Evolutionary conservation across 2,888 invertebrate genomes (phyloP), one percentile per base, ranked within the genome.

Genomic region (Autographa gamma): DNA sequence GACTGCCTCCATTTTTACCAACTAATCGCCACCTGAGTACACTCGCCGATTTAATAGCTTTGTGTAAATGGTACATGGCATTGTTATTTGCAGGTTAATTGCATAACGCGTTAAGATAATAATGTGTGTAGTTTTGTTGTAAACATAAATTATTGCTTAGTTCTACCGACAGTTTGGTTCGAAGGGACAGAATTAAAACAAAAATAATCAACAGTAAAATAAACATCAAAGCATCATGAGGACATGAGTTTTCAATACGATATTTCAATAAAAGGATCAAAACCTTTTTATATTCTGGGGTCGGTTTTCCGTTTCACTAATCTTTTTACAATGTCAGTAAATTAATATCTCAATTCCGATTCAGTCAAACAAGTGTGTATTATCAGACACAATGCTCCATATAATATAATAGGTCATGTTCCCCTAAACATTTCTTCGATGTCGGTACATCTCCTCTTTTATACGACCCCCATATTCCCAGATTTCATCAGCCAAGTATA

Each of bases 401-500:
- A 66, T 60, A 59, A 13, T 48, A 54, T 41, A 34, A 56, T 48
- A 56, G 11, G 58, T 64, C 34, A 41, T 77, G 34, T 63, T 73
- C 64, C 38, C 52, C 41, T n/a, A 60, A 43, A 61, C 34, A 31
- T 56, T 61, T 43, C n/a, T 43, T n/a, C 59, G 62, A 66, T 48
- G 65, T 63, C 25, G 54, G 52, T 61, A 66, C 66, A 43, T 41
- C 68, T 77, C 54, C 66, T 71, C 72, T 66, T 78, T 80, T 72
- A 72, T 80, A 69, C 56, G 19, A 14, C 52, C 62, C 56, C 56
- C 63, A 69, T 80, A 61, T 66, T 80, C 72, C 34, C 69, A 72
- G 79, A 75, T 82, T 82, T 76, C 76, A 80, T 79, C 74, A 80
- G 66, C 62, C 9, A 19, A 71, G 66, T 74, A 71, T 72, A 71